phyloP scores from a whole-genome alignment of 2,113 vertebrate species.

The Spea bombifrons region DNA sequence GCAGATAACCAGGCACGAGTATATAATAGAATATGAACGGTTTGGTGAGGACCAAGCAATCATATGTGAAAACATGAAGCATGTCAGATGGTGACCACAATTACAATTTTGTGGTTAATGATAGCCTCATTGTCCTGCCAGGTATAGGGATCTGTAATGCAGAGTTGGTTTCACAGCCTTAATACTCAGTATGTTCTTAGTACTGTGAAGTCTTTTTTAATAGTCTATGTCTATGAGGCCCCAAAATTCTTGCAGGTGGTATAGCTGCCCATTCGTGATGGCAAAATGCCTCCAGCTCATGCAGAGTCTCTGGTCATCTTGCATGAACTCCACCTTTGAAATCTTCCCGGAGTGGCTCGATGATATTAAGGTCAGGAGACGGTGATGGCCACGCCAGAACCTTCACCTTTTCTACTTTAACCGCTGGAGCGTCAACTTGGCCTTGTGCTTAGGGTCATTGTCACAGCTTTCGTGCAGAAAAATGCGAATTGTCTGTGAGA shows the following conservation, averaged over 20 bases:
- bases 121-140: too few species aligned
- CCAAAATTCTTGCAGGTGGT: too few species aligned
- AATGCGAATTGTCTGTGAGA: background rate
- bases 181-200: background rate
- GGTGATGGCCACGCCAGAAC: conserved; percentile 3
- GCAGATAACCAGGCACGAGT: too few species aligned
- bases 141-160: too few species aligned
- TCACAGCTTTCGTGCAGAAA: background rate
- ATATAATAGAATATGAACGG: too few species aligned
- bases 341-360: background rate
- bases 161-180: background rate
- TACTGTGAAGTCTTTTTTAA: background rate
- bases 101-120: too few species aligned
- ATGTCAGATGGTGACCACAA: too few species aligned
- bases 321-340: conserved; percentile 1
- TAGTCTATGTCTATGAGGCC: too few species aligned
- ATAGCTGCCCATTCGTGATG: too few species aligned
- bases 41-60: too few species aligned
- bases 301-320: background rate
- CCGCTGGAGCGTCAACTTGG: background rate
- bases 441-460: conserved; percentile 8
- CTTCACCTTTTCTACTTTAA: conserved; percentile 5
- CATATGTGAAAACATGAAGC: too few species aligned
- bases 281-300: background rate
- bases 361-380: conserved; percentile 16